Percentiles rank a stretch among this genome's conserved stretches.
phyloP scores from a whole-genome alignment of 2,888 invertebrate species.

The Chalcis sispes region DNA sequence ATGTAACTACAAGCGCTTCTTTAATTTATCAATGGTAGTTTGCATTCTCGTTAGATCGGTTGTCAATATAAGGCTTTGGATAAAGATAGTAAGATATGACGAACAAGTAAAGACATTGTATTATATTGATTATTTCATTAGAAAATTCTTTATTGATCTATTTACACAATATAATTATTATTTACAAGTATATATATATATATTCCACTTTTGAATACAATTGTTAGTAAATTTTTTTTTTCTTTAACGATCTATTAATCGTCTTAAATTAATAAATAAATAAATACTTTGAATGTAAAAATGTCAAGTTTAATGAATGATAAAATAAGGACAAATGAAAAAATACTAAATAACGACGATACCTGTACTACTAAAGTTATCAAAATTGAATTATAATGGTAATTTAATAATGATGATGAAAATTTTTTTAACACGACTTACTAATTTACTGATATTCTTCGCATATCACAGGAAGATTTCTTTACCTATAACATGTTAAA shows the following conservation, averaged over 20 bases:
- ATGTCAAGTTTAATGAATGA: too few species aligned
- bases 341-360: too few species aligned
- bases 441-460: not conserved
- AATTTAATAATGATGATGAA: too few species aligned
- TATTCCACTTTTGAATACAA: too few species aligned
- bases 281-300: too few species aligned
- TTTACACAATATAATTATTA: constrained; percentile 31
- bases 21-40: not conserved
- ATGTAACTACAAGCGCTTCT: constrained; percentile 6
- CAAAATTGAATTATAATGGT: too few species aligned
- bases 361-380: too few species aligned
- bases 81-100: not conserved
- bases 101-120: not conserved
- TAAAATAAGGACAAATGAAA: too few species aligned
- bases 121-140: constrained; percentile 13
- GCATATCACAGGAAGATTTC: constrained; percentile 37
- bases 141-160: constrained; percentile 39
- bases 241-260: too few species aligned
- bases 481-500: not conserved
- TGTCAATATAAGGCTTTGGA: constrained; percentile 23
- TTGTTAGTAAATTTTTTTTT: too few species aligned
- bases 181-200: constrained; percentile 20
- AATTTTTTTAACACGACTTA: not conserved
- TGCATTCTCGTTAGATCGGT: constrained; percentile 1
- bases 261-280: too few species aligned